A percentile compares a stretch with the other conserved stretches of the same genome.
Conservation (phyloP, 2,888 invertebrate genomes). For the Quadroppia sp. region DNA sequence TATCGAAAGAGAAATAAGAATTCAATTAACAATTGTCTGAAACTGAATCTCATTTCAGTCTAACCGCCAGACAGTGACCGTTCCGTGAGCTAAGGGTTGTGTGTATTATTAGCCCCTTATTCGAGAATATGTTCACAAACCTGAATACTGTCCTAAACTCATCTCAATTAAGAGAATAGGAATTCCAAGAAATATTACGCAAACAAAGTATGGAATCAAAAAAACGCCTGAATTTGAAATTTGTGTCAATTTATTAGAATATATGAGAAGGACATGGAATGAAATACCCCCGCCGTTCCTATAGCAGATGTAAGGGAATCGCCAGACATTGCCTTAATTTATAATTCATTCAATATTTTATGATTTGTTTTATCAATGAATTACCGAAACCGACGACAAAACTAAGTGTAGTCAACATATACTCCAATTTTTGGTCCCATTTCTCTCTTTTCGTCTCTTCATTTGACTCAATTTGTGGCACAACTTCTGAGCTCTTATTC, state of each 20-base stretch:
- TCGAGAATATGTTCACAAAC: not conserved
- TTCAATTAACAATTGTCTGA: not conserved
- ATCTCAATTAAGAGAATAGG: slow-evolving; percentile 34
- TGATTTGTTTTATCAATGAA: not conserved
- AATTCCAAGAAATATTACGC: slow-evolving; percentile 30
- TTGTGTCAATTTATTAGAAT: not conserved
- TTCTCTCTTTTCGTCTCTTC: not conserved
- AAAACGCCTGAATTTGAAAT: slow-evolving; percentile 31
- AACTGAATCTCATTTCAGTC: not conserved
- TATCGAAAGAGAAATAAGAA: not conserved
- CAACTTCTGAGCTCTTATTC: no score
- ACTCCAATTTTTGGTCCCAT: not conserved
- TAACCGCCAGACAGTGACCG: slow-evolving; percentile 27
- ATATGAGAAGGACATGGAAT: not conserved
- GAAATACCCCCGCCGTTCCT: slow-evolving; percentile 37
- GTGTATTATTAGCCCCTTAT: no score
- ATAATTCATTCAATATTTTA: not conserved
- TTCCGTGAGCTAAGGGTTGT: not conserved
- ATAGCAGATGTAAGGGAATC: slow-evolving; percentile 42
- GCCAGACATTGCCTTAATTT: slow-evolving; percentile 18
- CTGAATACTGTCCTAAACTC: slow-evolving; percentile 34
- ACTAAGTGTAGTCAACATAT: not conserved
- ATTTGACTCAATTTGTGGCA: no score
- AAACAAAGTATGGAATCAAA: slow-evolving; percentile 34
- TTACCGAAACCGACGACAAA: slow-evolving; percentile 1